Evolutionary conservation across 2,888 invertebrate species (phyloP).

Genomic region (Nomada ferruginata): DNA sequence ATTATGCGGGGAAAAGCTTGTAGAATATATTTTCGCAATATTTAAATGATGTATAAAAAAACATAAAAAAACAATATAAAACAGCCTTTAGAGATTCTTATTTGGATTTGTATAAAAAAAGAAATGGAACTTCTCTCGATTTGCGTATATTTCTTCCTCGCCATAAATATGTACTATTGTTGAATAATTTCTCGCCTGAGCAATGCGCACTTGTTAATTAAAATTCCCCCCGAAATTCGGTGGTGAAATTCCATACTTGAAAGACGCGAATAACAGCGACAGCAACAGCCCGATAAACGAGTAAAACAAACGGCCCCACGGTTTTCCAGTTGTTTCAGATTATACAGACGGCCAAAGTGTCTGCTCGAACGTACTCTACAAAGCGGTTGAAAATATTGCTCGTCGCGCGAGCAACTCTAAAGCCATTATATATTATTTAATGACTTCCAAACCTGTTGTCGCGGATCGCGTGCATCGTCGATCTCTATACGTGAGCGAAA

Average conservation of each 20-base stretch:
- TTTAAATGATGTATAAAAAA: not conserved
- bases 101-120: not conserved
- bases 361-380: conserved; percentile 19
- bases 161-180: not conserved
- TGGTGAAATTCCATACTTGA: not conserved
- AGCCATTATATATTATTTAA: conserved; percentile 43
- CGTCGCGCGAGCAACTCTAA: conserved; percentile 29
- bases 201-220: not conserved
- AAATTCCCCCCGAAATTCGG: not conserved
- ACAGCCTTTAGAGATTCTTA: not conserved
- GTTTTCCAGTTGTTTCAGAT: conserved; percentile 10
- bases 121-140: not conserved
- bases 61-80: not conserved
- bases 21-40: not conserved
- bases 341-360: conserved; percentile 13
- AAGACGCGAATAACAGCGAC: not conserved
- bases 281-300: conserved; percentile 14
- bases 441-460: conserved; percentile 28
- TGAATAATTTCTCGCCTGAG: not conserved
- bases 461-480: conserved; percentile 10
- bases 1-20: no score
- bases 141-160: not conserved
- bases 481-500: not conserved
- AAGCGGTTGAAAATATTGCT: conserved; percentile 14
- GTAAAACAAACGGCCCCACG: not conserved